Conservation (phyloP, 2,113 vertebrate genomes). For the Lethenteron camtschaticum region DNA sequence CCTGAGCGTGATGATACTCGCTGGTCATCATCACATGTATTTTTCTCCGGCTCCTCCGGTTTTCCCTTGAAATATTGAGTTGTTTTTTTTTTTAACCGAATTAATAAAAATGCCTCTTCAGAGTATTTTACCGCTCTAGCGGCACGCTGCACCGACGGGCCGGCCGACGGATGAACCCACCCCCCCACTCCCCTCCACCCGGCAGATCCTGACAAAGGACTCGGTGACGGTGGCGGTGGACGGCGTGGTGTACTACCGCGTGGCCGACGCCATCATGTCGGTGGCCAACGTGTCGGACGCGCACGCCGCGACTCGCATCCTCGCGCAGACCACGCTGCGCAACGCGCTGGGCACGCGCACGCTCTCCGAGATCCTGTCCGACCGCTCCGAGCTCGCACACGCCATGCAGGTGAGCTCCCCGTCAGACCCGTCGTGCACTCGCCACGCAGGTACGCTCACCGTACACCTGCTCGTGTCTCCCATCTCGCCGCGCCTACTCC, state of each 20-base stretch:
- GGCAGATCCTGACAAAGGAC: not conserved
- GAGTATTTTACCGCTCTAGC: not conserved
- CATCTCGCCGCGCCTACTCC: too few relatives aligned
- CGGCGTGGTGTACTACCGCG: constrained; percentile 1
- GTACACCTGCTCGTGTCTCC: too few relatives aligned
- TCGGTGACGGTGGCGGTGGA: not conserved
- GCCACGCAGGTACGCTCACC: too few relatives aligned
- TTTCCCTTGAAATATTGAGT: too few relatives aligned
- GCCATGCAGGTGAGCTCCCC: not conserved
- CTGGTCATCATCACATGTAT: too few relatives aligned
- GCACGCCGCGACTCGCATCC: not conserved
- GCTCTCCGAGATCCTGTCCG: not conserved
- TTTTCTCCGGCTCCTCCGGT: too few relatives aligned
- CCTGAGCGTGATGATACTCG: too few relatives aligned
- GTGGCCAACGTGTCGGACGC: not conserved
- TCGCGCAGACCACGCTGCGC: constrained; percentile 1
- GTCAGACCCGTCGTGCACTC: too few relatives aligned
- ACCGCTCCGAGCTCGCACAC: not conserved
- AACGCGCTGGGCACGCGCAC: not conserved
- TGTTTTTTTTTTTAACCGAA: not conserved
- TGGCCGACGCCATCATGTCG: not conserved
- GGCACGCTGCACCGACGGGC: not conserved
- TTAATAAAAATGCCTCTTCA: not conserved
- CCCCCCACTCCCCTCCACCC: not conserved
- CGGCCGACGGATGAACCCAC: not conserved